These are phyloP conservation scores for Periphyllus acericola DNA, from an alignment of 2,888 invertebrate genomes.

Conservation along the genomic window DNA sequence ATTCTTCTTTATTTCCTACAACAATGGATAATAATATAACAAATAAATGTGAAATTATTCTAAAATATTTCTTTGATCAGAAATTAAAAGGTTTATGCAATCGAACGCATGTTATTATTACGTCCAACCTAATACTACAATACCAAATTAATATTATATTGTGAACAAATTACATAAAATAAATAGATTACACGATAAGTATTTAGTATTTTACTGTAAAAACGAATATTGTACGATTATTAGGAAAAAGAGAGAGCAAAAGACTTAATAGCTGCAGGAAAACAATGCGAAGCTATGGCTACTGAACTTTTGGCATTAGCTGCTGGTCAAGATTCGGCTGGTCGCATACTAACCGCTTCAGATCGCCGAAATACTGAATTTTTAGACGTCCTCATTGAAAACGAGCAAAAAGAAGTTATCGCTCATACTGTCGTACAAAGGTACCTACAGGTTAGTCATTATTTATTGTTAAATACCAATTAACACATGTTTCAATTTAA, in stretches of 20 bases:
- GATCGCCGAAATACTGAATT: slow-evolving; percentile 95
- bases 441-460: slow-evolving; percentile 80
- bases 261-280: slow-evolving; percentile 94
- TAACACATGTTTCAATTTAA: background rate
- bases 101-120: too few relatives aligned
- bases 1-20: too few relatives aligned
- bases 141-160: too few relatives aligned
- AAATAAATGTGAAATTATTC: too few relatives aligned
- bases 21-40: too few relatives aligned
- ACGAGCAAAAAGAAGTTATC: slow-evolving; percentile 97
- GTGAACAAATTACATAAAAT: too few relatives aligned
- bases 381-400: slow-evolving; percentile 95
- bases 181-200: too few relatives aligned
- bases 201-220: too few relatives aligned
- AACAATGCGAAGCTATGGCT: slow-evolving; percentile 97
- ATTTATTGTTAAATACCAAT: background rate
- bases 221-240: slow-evolving; percentile 4
- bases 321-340: slow-evolving; percentile 93
- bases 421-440: slow-evolving; percentile 97
- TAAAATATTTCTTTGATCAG: too few relatives aligned
- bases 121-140: too few relatives aligned
- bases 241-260: slow-evolving; percentile 97
- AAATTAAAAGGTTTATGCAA: too few relatives aligned
- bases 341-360: slow-evolving; percentile 91
- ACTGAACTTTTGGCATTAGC: slow-evolving; percentile 94